Conservation (phyloP, 2,888 invertebrate species). For the Imbricaverruca yamaguchii region DNA sequence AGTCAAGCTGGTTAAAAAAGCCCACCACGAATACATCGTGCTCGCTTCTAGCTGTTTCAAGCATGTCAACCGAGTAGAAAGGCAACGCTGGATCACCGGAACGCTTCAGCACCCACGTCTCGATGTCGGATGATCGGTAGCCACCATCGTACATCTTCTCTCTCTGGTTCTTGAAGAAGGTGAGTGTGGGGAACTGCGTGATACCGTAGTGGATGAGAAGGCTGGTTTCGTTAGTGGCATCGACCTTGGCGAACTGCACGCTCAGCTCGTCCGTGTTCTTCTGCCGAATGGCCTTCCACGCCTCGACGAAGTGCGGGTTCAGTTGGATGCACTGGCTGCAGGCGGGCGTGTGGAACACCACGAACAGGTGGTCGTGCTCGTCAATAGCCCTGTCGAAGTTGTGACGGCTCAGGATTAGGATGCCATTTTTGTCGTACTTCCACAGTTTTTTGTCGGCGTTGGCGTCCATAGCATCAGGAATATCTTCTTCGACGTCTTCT, state of each 20-base stretch:
- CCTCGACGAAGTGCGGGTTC: not conserved
- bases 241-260: conserved; percentile 19
- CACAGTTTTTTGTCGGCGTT: not conserved
- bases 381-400: conserved; percentile 18
- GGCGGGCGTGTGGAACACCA: not conserved
- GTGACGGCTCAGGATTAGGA: not conserved
- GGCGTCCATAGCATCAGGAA: not conserved
- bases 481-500: not conserved
- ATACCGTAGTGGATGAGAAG: conserved; percentile 17
- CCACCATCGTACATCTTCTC: conserved; percentile 23
- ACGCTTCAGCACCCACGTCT: conserved; percentile 11
- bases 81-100: not conserved
- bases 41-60: not conserved
- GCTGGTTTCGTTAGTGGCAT: not conserved
- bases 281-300: not conserved
- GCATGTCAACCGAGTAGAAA: not conserved
- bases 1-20: conserved; percentile 1
- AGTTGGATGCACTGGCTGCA: conserved; percentile 8
- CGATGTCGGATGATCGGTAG: not conserved
- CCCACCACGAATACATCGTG: not conserved
- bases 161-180: conserved; percentile 14
- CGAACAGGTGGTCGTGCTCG: not conserved
- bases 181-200: conserved; percentile 15
- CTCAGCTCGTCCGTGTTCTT: no score
- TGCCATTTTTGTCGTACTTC: conserved; percentile 18